These are phyloP conservation scores for Rattus norvegicus DNA, from an alignment of 2,113 vertebrate species.

Conservation along the genomic window GRCr8 NC_086028.1:10664001-10664500, in stretches of 20 bases:
- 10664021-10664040: neutral
- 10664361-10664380: neutral
- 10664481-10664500: neutral
- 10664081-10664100: neutral
- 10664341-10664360: neutral
- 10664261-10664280: neutral
- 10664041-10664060: neutral
- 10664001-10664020: neutral
- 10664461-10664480: neutral
- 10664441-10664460: neutral
- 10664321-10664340: neutral
- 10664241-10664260: neutral
- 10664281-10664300: neutral
- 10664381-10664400: neutral
- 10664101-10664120: neutral
- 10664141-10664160: neutral
- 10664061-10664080: neutral
- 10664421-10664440: neutral
- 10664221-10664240: neutral
- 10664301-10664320: neutral
- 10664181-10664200: neutral
- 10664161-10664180: neutral
- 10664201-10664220: neutral
- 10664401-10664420: neutral
- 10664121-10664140: too few species aligned